These are phyloP conservation scores for Dendrocincla tyrannina DNA, from an alignment of 2,797 vertebrate species.

Conservation along the genomic window DNA sequence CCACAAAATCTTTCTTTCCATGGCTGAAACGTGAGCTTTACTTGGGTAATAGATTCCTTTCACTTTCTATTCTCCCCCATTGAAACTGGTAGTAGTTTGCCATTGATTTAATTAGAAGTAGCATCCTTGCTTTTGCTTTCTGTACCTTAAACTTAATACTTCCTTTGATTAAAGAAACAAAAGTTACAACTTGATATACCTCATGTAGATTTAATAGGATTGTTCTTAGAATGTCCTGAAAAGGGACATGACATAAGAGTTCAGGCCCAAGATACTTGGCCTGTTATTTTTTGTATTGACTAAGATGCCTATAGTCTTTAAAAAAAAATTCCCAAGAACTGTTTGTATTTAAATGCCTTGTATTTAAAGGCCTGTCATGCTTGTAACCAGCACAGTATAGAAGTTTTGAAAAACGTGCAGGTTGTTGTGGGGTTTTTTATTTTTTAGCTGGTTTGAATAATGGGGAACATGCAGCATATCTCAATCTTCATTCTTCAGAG, in stretches of 20 bases:
- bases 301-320: not conserved
- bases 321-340: not conserved
- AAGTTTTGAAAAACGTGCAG: not conserved
- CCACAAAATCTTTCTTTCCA: not conserved
- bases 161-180: conserved; percentile 30
- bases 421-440: not conserved
- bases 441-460: not conserved
- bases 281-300: not conserved
- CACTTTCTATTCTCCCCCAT: not conserved
- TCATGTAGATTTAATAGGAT: not conserved
- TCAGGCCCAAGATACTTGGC: not conserved
- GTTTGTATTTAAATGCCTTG: not conserved
- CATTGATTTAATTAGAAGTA: conserved; percentile 20
- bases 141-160: not conserved
- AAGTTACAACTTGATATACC: not conserved
- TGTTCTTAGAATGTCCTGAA: not conserved
- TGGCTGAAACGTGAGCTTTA: conserved; percentile 4
- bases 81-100: conserved; percentile 14
- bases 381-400: not conserved
- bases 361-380: not conserved
- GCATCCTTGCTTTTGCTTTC: conserved; percentile 14
- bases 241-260: not conserved
- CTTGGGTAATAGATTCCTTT: conserved; percentile 35
- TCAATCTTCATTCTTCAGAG: not conserved
- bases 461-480: not conserved